Conservation (phyloP, 1,140 invertebrate species). For the Holotrichia oblita region DNA sequence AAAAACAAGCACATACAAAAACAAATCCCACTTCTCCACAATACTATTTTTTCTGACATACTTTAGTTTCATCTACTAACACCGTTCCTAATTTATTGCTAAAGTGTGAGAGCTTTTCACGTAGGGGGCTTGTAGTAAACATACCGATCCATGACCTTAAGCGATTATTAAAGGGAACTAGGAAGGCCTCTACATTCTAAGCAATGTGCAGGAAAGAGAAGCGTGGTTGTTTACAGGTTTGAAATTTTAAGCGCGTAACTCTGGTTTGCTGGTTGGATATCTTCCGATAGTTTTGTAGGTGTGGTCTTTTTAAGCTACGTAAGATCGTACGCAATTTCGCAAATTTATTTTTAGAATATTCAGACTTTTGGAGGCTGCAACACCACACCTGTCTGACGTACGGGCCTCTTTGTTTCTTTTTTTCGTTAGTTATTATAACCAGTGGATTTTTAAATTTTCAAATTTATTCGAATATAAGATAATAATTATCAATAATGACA, state of each 20-base stretch:
- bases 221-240: background rate
- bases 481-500: no score
- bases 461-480: no score
- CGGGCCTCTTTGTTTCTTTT: no score
- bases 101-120: background rate
- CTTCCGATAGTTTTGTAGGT: slow-evolving; percentile 37
- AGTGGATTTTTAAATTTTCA: no score
- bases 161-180: background rate
- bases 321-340: background rate
- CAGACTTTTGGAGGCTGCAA: background rate
- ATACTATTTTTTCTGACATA: slow-evolving; percentile 23
- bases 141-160: background rate
- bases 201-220: background rate
- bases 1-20: slow-evolving; percentile 19
- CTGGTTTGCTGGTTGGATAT: slow-evolving; percentile 31
- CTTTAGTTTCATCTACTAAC: slow-evolving; percentile 15
- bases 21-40: background rate
- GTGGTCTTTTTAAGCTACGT: slow-evolving; percentile 23
- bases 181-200: background rate
- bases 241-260: background rate
- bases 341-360: background rate
- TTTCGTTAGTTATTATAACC: no score
- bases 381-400: background rate
- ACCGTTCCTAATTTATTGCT: background rate
- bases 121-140: background rate